Evolutionary conservation across 2,113 vertebrate species (phyloP), one percentile per base, ranked within the genome.

Genomic region (Myrmophylax atrothorax): DNA sequence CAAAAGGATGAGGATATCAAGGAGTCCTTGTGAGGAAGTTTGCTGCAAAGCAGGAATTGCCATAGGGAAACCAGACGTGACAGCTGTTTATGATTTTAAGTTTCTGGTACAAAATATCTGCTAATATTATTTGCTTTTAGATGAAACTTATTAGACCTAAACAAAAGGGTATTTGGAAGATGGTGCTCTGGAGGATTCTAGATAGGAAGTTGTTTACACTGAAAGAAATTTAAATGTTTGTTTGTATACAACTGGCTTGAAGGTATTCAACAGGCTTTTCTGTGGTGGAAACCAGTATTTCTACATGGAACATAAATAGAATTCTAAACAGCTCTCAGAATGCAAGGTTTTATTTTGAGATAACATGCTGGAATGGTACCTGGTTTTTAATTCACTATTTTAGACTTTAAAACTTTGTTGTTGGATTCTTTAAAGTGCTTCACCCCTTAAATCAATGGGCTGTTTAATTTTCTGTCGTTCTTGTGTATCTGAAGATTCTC

Each of bases 71-170:
- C 64, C 49, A 7, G 59, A 59, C 13, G 0, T 84, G 76, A 84
- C 76, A 88, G 77, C 88, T 90, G 37, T 77, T 87, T 33, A 46
- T 78, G 47, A 44, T 66, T 90, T 92, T 80, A 47, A 89, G 33
- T 81, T 92, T 60, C 77, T 76, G 81, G 67, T 94, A 79, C 84
- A 94, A 87, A 96, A 14, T 82, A 68, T 44, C 62, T 93, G 78
- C 62, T 87, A 68, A 58, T 92, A 66, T 52, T 40, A 52, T 75
- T 88, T 96, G 62, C 76, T 93, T 66, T 72, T 93, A 70, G 85
- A 63, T 95, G 47, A 72, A 75, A 82, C 13, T 76, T 84, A 8
- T 1, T 95, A 88, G 90, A 62, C 31, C n/a, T 87, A 72, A 93
- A 52, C 50, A 64, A 67, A 86, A 75, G 66, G 73, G 10, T 84